These are phyloP conservation scores for Galaxea fascicularis DNA, from an alignment of 92 coral and sea anemone genomes.

Conservation along the genomic window DNA sequence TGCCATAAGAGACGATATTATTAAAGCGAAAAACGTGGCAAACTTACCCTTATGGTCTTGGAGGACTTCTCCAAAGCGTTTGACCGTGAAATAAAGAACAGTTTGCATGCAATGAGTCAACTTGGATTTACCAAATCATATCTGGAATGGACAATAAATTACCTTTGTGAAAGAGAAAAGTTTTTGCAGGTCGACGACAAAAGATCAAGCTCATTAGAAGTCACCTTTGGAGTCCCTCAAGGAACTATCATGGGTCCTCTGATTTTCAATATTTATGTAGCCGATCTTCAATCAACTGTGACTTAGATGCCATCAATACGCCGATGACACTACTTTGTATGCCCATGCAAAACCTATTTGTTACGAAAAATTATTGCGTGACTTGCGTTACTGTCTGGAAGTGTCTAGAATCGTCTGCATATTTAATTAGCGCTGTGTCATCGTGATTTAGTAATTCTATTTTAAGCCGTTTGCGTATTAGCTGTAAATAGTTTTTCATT, in stretches of 20 bases:
- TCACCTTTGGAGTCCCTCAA: not conserved
- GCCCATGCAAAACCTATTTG: too few relatives aligned
- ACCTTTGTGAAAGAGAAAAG: slow-evolving; percentile 7
- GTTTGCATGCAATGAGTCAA: not conserved
- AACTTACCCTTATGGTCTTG: not conserved
- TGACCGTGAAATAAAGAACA: not conserved
- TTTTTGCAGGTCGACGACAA: not conserved
- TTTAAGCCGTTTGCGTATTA: too few relatives aligned
- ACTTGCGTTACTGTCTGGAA: too few relatives aligned
- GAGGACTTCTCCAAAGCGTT: slow-evolving; percentile 14
- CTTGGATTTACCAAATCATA: slow-evolving; percentile 7
- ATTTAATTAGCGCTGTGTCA: too few relatives aligned
- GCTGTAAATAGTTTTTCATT: too few relatives aligned
- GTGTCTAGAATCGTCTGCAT: too few relatives aligned
- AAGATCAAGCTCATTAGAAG: not conserved
- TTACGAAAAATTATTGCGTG: too few relatives aligned
- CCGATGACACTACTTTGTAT: too few relatives aligned
- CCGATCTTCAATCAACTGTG: too few relatives aligned
- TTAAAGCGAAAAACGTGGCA: not conserved
- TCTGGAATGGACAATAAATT: slow-evolving; percentile 5
- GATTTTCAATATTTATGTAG: not conserved
- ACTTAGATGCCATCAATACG: too few relatives aligned
- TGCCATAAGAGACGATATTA: not conserved
- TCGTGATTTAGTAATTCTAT: too few relatives aligned
- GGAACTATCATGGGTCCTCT: not conserved